Evolutionary conservation across 2,888 invertebrate species (phyloP).

Genomic region (Leucophora obtusa): DNA sequence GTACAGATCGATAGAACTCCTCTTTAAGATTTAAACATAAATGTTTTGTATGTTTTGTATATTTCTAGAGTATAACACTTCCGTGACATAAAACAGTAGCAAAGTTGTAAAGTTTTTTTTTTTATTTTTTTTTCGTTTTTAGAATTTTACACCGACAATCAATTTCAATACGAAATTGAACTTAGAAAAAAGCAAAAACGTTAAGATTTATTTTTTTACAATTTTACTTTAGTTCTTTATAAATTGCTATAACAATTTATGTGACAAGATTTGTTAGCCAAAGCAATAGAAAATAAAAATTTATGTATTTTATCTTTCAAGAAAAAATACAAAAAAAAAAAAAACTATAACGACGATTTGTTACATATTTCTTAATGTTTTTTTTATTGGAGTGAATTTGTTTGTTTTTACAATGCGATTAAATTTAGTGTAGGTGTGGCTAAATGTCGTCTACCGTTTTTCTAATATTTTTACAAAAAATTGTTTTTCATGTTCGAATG

Average conservation of each 20-base stretch:
- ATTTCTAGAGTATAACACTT: conserved; percentile 40
- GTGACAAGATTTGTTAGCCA: conserved; percentile 57
- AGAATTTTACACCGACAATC: conserved; percentile 33
- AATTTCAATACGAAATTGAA: conserved; percentile 38
- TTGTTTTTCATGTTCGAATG: conserved; percentile 56
- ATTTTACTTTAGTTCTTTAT: conserved; percentile 22
- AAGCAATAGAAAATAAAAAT: conserved; percentile 50
- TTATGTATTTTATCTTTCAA: conserved; percentile 47
- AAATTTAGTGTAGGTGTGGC: conserved; percentile 59
- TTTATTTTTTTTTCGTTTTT: not conserved
- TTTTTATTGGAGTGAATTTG: not conserved
- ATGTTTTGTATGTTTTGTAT: conserved; percentile 26
- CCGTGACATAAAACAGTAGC: conserved; percentile 58
- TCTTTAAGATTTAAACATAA: conserved; percentile 31
- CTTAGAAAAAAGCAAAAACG: not conserved
- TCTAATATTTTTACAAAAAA: conserved; percentile 27
- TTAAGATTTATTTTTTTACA: conserved; percentile 3
- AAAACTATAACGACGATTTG: conserved; percentile 45
- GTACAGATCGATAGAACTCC: conserved; percentile 15
- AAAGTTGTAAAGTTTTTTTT: conserved; percentile 19
- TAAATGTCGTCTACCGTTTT: conserved; percentile 62
- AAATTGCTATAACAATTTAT: conserved; percentile 51
- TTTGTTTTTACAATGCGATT: conserved; percentile 39
- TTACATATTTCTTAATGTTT: conserved; percentile 37
- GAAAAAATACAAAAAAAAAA: conserved; percentile 36